Conservation (phyloP, 2,113 vertebrate genomes). For the Nematolebias whitei region DNA sequence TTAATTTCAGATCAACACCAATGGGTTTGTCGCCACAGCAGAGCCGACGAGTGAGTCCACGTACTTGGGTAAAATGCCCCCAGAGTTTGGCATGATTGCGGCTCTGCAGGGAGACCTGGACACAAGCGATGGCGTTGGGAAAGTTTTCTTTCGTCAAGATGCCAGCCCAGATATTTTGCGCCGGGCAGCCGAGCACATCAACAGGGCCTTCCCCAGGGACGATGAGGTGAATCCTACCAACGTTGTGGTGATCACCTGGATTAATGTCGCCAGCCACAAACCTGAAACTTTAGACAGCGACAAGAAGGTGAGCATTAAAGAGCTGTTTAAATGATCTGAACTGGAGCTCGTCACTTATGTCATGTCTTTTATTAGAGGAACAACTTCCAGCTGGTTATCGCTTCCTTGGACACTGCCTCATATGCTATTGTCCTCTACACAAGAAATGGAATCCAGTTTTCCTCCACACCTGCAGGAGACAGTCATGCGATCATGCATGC, state of each 20-base stretch:
- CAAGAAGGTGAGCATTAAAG: constrained; percentile 77
- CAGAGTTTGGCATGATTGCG: constrained; percentile 85
- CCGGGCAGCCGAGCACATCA: constrained; percentile 78
- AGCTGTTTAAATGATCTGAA: background rate
- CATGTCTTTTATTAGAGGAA: constrained; percentile 82
- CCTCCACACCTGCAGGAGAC: constrained; percentile 75
- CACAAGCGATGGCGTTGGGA: constrained; percentile 83
- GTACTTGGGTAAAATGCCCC: constrained; percentile 84
- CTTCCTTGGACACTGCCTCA: constrained; percentile 83
- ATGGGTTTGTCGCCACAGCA: constrained; percentile 86
- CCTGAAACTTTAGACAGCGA: constrained; percentile 59
- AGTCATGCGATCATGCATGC: constrained; percentile 71
- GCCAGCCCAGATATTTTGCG: constrained; percentile 73
- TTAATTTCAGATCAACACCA: constrained; percentile 86
- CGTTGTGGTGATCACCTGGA: constrained; percentile 87
- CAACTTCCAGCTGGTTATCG: constrained; percentile 92
- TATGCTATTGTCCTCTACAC: constrained; percentile 92
- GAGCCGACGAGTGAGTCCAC: constrained; percentile 79
- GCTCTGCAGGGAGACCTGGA: constrained; percentile 90
- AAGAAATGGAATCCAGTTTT: constrained; percentile 86
- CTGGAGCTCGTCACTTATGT: constrained; percentile 1
- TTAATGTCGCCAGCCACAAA: constrained; percentile 77
- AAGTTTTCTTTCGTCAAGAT: constrained; percentile 88
- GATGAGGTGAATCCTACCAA: constrained; percentile 77
- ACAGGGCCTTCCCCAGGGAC: constrained; percentile 82